Evolutionary conservation across 2,888 invertebrate genomes (phyloP), one percentile per base, ranked within the genome.

Genomic region (Leptinotarsa rubiginosa): DNA sequence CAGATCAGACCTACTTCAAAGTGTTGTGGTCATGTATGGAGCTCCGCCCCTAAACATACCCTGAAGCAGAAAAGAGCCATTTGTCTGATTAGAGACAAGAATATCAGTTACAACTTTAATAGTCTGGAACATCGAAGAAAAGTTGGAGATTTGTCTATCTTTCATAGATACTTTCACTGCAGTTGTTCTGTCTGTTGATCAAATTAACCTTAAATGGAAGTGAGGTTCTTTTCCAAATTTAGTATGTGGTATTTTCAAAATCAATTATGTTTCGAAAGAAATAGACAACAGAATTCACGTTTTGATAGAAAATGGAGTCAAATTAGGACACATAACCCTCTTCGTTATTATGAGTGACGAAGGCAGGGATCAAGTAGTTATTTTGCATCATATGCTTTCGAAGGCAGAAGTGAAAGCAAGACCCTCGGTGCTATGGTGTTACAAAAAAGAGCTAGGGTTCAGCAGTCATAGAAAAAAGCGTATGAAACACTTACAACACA

Each of bases 371-470:
- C 98, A 98, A 91, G 97, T 96, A n/a, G n/a, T n/a, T n/a, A n/a
- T n/a, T n/a, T n/a, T n/a, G 4, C 98, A 99, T 90, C 98, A 99
- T 85, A 98, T 99, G 93, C 89, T 99, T 64, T 94, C 97, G 0
- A 99, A 99, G 89, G 95, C 98, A 1, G 93, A 94, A 68, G 94
- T 98, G 0, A 97, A 97, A 88, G 93, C 97, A 0, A 91, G 98
- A 56, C 99, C 99, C 0, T 94, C 94, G 62, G 97, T 99, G 1
- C 89, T 99, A 13, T 99, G 99, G 99, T 99, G 99, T 87, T 99
- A 99, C 88, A 99, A 99, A 91, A 98, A 92, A 78, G 90, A 90
- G 78, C 83, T 90, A 56, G 90, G 89, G 0, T 90, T 90, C 78
- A 89, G 88, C 75, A 90, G 97, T 85, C 96, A 98, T 86, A 93